Base-by-base conservation (phyloP, 2,888 invertebrate species). In the Coremacera marginata region DNA sequence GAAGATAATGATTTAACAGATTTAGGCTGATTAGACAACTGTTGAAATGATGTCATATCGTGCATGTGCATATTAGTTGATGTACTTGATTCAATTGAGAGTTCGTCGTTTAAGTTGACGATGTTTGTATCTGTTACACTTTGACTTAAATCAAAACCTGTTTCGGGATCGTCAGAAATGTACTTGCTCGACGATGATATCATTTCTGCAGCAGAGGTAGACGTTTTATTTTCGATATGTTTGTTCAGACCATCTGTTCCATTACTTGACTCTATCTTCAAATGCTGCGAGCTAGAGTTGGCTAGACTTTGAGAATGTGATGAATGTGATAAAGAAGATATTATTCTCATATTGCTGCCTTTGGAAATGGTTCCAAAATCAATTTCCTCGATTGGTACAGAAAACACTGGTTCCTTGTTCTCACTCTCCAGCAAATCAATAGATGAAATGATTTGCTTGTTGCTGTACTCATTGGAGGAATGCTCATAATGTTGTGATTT, bases 361-460 rank as follows among this genome's bases (percentile, higher is more conserved):
- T 83, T 83, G 73, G 82, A 74, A 11, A 65, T 76, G 22, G 74
- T 75, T 11, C 76, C 80, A 74, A 85, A 84, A 75, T 87, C 87
- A 37, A 87, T 83, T 73, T 87, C 86, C 80, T 87, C 87, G 51
- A 87, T 87, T 76, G 87, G 87, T 68, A 87, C 87, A 52, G 87
- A 87, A 76, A 87, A 86, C 37, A 87, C 84, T 78, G 87, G 86
- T 81, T 87, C 87, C 77, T 84, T 84, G 76, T 84, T 85, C 63
- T 85, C 86, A 78, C 85, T 85, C 79, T 87, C 87, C 25, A 86
- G 81, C 80, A 87, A 82, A 86, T 87, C 87, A 62, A 87, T 82
- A 27, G 87, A 87, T 3, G 87, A 83, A 76, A 87, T 87, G 68
- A 87, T 85, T 81, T 85, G 83, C 16, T 84, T 84, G 70, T 84